Conservation (phyloP, 2,797 vertebrate genomes). For the Mormyrus hasselquistii region DNA sequence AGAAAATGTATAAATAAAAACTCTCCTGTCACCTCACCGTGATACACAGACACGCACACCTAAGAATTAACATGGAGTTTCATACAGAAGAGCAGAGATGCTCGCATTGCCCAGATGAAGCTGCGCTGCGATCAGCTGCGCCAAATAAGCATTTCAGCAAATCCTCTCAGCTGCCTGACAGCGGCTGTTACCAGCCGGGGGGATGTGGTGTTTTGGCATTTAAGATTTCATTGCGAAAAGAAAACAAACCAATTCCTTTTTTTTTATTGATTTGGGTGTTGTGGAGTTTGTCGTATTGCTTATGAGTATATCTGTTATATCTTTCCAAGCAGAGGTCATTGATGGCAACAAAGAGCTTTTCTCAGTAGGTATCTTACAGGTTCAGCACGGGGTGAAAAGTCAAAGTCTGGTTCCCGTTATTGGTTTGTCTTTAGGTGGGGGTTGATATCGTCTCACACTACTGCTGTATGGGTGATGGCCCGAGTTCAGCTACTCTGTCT, state of each 20-base stretch:
- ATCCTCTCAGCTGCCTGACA: background rate
- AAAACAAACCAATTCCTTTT: background rate
- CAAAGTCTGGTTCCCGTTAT: background rate
- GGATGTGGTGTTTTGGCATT: no score
- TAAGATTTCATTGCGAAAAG: background rate
- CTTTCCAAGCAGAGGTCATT: background rate
- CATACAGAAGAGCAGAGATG: background rate
- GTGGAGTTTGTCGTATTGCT: background rate
- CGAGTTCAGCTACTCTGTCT: background rate
- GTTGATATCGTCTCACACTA: background rate
- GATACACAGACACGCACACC: background rate
- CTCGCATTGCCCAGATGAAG: background rate
- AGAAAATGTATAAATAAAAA: background rate
- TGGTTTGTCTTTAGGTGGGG: background rate
- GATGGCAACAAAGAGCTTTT: background rate
- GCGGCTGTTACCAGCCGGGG: background rate
- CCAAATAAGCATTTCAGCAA: background rate
- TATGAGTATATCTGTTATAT: background rate
- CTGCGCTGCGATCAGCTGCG: background rate
- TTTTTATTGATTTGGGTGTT: background rate
- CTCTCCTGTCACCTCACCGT: background rate
- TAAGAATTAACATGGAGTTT: background rate
- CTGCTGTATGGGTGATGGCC: background rate
- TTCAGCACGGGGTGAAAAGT: background rate
- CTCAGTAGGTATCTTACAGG: background rate